Percentiles rank a stretch among this genome's conserved stretches.
phyloP scores from a whole-genome alignment of 2,797 vertebrate genomes.

The Pempheris klunzingeri region DNA sequence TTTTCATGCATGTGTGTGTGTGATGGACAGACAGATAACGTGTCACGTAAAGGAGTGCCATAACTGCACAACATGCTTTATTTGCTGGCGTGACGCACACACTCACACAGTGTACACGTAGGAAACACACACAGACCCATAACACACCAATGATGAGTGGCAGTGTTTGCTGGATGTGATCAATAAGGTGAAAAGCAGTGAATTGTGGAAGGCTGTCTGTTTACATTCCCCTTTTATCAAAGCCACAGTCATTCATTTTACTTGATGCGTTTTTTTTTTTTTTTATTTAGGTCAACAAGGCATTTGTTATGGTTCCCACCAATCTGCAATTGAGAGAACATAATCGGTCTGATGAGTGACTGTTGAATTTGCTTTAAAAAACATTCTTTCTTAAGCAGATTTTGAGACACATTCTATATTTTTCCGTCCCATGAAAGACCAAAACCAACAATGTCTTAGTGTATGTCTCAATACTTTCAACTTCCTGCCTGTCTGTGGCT shows the following conservation, averaged over 20 bases:
- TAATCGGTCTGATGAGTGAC: slow-evolving; percentile 17
- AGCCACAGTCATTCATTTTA: slow-evolving; percentile 63
- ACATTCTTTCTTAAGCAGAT: no score
- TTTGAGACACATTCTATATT: no score
- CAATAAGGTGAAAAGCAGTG: slow-evolving; percentile 70
- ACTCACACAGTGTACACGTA: slow-evolving; percentile 63
- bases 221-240: slow-evolving; percentile 62
- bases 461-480: background rate
- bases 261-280: slow-evolving; percentile 19
- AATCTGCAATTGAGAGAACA: background rate
- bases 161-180: slow-evolving; percentile 80
- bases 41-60: slow-evolving; percentile 78
- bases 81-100: slow-evolving; percentile 75
- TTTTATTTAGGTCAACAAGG: slow-evolving; percentile 68
- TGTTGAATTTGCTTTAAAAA: background rate
- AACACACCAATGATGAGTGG: slow-evolving; percentile 79
- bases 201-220: slow-evolving; percentile 82
- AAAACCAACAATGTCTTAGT: background rate
- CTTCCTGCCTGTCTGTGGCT: background rate
- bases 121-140: slow-evolving; percentile 46
- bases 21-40: slow-evolving; percentile 38
- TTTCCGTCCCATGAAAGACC: slow-evolving; percentile 7
- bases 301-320: slow-evolving; percentile 77
- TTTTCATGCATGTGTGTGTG: slow-evolving; percentile 49
- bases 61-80: slow-evolving; percentile 79